Evolutionary conservation across 2,113 vertebrate genomes (phyloP).

Genomic region (Larimichthys polyactis): DNA sequence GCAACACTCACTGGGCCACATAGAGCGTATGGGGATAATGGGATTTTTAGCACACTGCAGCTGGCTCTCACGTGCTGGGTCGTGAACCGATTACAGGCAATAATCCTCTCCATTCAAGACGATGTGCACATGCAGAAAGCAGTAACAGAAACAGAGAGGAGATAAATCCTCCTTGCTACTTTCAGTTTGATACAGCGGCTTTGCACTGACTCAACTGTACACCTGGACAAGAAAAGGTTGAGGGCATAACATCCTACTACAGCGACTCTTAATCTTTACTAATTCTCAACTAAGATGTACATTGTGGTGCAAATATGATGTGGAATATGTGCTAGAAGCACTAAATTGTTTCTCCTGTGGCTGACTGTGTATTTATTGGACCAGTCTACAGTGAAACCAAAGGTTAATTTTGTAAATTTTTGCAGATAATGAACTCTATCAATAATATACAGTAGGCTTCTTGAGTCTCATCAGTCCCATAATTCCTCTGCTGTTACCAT

Average conservation of each 20-base stretch:
- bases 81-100: slow-evolving; percentile 77
- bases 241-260: slow-evolving; percentile 15
- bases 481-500: slow-evolving; percentile 16
- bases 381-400: slow-evolving; percentile 1
- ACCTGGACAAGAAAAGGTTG: slow-evolving; percentile 16
- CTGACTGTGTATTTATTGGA: slow-evolving; percentile 33
- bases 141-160: slow-evolving; percentile 49
- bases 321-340: background rate
- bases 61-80: slow-evolving; percentile 68
- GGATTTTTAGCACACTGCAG: slow-evolving; percentile 73
- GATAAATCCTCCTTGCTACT: slow-evolving; percentile 49
- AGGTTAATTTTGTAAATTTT: slow-evolving; percentile 33
- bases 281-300: slow-evolving; percentile 26
- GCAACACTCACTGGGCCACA: slow-evolving; percentile 49
- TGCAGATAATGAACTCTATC: slow-evolving; percentile 32
- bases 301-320: slow-evolving; percentile 18
- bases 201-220: background rate
- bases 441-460: background rate
- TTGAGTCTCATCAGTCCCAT: background rate
- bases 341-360: background rate
- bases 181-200: slow-evolving; percentile 46
- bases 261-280: slow-evolving; percentile 45
- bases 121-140: slow-evolving; percentile 49
- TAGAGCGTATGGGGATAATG: slow-evolving; percentile 68
- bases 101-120: slow-evolving; percentile 77